These are phyloP conservation scores for Netelia virgata DNA, from an alignment of 2,888 invertebrate genomes.

Conservation along the genomic window DNA sequence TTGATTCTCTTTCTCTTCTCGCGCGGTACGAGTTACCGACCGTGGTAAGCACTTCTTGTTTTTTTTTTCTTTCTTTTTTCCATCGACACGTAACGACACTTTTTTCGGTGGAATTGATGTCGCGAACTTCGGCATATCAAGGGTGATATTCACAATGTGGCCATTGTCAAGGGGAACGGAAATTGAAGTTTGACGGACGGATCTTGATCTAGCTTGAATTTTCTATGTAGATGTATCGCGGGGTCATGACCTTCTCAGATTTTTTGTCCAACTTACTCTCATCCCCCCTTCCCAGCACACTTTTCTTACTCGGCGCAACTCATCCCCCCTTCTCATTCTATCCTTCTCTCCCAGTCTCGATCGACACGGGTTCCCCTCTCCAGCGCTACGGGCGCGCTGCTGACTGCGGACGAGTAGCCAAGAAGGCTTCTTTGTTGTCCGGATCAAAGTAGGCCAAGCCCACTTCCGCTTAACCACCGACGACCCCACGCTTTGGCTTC, in stretches of 20 bases:
- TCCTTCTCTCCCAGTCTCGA: conserved; percentile 27
- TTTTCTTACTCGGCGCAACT: background rate
- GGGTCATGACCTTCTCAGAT: conserved; percentile 44
- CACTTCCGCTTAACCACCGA: conserved; percentile 57
- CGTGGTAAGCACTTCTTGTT: no score
- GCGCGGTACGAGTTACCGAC: background rate
- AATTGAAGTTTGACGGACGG: no score
- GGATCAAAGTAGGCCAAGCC: conserved; percentile 68
- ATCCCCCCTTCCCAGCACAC: conserved; percentile 1
- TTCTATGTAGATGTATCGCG: background rate
- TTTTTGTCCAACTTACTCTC: conserved; percentile 31
- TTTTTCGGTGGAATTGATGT: background rate
- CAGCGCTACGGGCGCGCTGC: conserved; percentile 33
- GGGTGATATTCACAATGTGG: no score
- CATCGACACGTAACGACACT: background rate
- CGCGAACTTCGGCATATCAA: no score
- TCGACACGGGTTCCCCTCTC: conserved; percentile 34
- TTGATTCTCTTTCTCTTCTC: conserved; percentile 13
- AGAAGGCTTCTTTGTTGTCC: conserved; percentile 73
- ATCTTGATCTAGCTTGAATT: background rate
- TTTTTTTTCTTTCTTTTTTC: no score
- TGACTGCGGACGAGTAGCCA: conserved; percentile 52
- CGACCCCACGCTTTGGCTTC: conserved; percentile 43
- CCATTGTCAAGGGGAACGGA: no score
- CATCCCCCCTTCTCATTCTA: conserved; percentile 1